These are phyloP conservation scores for Drosophila lutescens DNA, from an alignment of 2,888 invertebrate genomes.

Conservation along the genomic window DNA sequence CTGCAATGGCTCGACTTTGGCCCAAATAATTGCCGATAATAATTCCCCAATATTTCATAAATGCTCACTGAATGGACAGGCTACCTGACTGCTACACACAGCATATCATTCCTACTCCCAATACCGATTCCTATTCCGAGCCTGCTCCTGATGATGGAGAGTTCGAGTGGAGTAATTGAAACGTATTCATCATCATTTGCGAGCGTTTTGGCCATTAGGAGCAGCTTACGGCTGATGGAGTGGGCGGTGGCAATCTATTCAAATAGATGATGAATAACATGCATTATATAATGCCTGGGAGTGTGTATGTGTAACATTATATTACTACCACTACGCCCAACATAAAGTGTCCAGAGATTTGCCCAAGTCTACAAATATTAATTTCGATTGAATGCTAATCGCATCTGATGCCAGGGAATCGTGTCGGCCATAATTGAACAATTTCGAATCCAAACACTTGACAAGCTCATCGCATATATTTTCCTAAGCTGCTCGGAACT, in stretches of 20 bases:
- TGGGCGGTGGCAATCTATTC: constrained; percentile 40
- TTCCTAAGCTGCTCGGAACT: not conserved
- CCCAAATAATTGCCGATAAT: constrained; percentile 48
- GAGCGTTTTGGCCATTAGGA: constrained; percentile 45
- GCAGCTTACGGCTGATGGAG: constrained; percentile 34
- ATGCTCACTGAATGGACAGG: constrained; percentile 30
- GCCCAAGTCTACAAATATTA: constrained; percentile 16
- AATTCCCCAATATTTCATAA: constrained; percentile 44
- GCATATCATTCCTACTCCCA: constrained; percentile 2
- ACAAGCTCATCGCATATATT: not conserved
- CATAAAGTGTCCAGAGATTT: constrained; percentile 5
- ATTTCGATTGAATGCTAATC: constrained; percentile 25
- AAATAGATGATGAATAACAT: constrained; percentile 53
- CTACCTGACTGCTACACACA: not conserved
- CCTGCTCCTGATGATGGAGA: constrained; percentile 25
- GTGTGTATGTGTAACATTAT: constrained; percentile 11
- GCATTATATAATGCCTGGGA: constrained; percentile 36
- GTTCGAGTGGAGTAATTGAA: constrained; percentile 43
- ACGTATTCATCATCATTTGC: constrained; percentile 52
- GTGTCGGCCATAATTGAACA: constrained; percentile 6
- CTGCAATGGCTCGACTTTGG: constrained; percentile 33
- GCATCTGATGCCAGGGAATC: not conserved
- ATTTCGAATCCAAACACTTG: not conserved
- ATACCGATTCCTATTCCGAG: not conserved
- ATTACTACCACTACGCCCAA: not conserved